These are phyloP conservation scores for Leptarthrus brevirostris DNA, from an alignment of 2,888 invertebrate genomes.

Conservation along the genomic window DNA sequence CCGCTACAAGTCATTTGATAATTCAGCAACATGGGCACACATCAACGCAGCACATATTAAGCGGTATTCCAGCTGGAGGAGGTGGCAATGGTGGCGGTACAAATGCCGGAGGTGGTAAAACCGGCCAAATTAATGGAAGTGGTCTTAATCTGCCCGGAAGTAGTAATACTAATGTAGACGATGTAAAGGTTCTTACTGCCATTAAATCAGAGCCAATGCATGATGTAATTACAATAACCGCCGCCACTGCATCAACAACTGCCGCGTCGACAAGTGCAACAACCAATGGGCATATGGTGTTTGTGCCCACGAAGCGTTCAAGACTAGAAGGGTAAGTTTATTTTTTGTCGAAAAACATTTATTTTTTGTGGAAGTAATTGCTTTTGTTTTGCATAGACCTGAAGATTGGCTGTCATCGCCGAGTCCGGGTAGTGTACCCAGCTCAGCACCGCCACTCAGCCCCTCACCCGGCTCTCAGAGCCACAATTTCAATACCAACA, in stretches of 20 bases:
- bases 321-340: conserved; percentile 66
- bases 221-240: conserved; percentile 45
- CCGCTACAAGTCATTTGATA: conserved; percentile 54
- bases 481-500: conserved; percentile 65
- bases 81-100: conserved; percentile 34
- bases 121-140: conserved; percentile 48
- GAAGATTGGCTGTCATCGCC: conserved; percentile 76
- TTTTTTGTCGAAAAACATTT: background rate
- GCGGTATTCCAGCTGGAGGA: conserved; percentile 54
- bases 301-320: conserved; percentile 68
- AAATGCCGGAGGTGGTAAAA: conserved; percentile 13
- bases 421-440: conserved; percentile 70
- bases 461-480: conserved; percentile 74
- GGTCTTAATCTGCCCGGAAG: conserved; percentile 48
- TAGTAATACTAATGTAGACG: conserved; percentile 58
- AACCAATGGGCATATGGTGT: conserved; percentile 66
- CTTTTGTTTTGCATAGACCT: conserved; percentile 57
- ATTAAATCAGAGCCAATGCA: conserved; percentile 65
- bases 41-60: conserved; percentile 53
- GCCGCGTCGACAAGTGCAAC: conserved; percentile 59
- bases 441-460: conserved; percentile 75
- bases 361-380: background rate
- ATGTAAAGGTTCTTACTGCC: conserved; percentile 63
- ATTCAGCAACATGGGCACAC: conserved; percentile 55
- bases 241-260: conserved; percentile 48